These are phyloP conservation scores for Spheniscus mendiculus DNA, from an alignment of 2,113 vertebrate species.

Conservation along the genomic window DNA sequence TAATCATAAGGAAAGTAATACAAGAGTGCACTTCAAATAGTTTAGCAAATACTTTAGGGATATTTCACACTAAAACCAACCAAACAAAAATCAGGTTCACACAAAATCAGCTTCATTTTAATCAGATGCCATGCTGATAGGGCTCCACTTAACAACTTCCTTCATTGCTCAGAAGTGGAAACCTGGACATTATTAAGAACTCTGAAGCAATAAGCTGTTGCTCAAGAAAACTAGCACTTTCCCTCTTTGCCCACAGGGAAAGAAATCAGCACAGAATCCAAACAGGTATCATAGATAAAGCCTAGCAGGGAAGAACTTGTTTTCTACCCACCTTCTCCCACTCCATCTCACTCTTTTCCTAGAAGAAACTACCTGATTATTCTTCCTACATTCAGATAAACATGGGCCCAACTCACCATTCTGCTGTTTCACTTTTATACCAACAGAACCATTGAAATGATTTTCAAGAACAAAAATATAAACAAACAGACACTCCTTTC, in stretches of 20 bases:
- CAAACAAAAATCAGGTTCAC: background rate
- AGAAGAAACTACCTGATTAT: background rate
- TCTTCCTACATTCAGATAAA: background rate
- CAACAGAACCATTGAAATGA: accelerated
- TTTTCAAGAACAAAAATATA: background rate
- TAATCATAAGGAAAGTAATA: background rate
- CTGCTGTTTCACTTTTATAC: background rate
- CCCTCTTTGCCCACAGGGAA: background rate
- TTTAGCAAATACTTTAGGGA: background rate
- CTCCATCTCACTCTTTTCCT: background rate
- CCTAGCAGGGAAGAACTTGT: background rate
- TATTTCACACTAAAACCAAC: background rate
- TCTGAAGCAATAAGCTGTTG: background rate
- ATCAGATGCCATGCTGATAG: background rate
- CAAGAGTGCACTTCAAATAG: background rate
- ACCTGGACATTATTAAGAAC: background rate
- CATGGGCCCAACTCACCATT: background rate
- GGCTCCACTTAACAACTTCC: background rate
- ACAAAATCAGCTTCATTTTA: background rate
- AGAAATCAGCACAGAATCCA: background rate
- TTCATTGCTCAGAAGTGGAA: background rate
- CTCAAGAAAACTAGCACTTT: background rate
- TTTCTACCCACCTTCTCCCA: background rate
- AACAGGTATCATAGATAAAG: background rate
- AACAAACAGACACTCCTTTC: background rate